Percentiles rank a stretch among this genome's conserved stretches.
These are phyloP conservation scores for Tiliqua scincoides DNA, from an alignment of 2,113 vertebrate species.

Conservation along the genomic window DNA sequence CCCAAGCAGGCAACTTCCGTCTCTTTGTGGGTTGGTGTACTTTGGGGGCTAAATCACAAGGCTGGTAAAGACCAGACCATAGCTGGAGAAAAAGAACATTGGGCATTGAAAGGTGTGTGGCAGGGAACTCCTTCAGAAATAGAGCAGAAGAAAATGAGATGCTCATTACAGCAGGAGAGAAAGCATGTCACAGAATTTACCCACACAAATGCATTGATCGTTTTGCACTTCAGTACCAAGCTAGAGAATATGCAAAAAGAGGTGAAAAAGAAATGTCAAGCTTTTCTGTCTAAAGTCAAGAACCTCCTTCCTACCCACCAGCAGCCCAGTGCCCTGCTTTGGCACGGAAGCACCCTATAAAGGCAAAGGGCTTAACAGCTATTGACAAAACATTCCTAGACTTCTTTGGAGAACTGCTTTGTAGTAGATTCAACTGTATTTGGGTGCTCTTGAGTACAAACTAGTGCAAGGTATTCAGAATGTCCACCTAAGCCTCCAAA, in stretches of 20 bases:
- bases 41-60: no score
- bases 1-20: no score
- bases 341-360: conserved; percentile 48
- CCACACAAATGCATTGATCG: not conserved
- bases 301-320: conserved; percentile 23
- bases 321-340: conserved; percentile 48
- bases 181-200: not conserved
- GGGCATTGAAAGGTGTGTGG: not conserved
- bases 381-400: conserved; percentile 54
- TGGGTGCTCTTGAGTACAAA: conserved; percentile 63
- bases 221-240: not conserved
- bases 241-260: not conserved
- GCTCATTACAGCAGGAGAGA: not conserved
- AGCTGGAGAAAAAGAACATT: not conserved
- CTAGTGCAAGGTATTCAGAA: conserved; percentile 56
- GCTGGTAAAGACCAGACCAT: no score
- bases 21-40: no score
- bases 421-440: conserved; percentile 70
- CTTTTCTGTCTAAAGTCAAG: conserved; percentile 48
- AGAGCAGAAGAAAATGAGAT: not conserved
- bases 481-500: conserved; percentile 46
- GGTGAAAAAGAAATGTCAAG: not conserved
- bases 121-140: not conserved
- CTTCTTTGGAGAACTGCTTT: conserved; percentile 68
- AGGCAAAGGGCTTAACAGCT: conserved; percentile 58